These are phyloP conservation scores for Podarcis siculus DNA, from an alignment of 2,797 vertebrate genomes.

Conservation along the genomic window DNA sequence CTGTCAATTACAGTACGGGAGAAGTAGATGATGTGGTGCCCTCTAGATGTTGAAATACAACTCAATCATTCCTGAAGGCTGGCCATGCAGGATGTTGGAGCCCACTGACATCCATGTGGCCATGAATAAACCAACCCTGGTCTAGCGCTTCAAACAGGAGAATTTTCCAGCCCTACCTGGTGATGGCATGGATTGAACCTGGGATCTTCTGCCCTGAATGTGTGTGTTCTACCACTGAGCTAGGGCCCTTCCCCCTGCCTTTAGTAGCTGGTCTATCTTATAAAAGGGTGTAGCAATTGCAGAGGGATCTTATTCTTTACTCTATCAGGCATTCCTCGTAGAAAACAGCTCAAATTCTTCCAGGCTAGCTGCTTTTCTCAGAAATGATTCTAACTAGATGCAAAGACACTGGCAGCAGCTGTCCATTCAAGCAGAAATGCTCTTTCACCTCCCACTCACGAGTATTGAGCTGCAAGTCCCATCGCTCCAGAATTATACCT, in stretches of 20 bases:
- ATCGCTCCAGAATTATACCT: neutral
- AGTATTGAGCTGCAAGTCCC: neutral
- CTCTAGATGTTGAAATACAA: too few species aligned
- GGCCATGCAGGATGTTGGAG: too few species aligned
- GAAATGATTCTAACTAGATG: neutral
- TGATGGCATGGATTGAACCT: neutral
- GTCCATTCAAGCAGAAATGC: neutral
- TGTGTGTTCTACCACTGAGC: neutral
- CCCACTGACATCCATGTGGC: too few species aligned
- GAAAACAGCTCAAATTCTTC: conserved; percentile 21
- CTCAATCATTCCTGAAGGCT: too few species aligned
- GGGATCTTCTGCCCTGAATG: neutral
- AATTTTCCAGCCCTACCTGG: neutral
- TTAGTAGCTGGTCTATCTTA: neutral
- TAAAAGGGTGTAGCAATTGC: conserved; percentile 9
- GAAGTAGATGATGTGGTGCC: too few species aligned
- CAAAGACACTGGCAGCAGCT: neutral
- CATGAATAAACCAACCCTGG: neutral
- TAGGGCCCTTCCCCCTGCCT: neutral
- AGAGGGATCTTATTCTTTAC: neutral
- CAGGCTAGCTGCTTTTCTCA: neutral
- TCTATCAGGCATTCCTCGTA: conserved; percentile 15
- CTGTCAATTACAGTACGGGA: too few species aligned
- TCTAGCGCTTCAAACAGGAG: neutral
- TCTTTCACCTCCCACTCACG: neutral